Conservation (phyloP, 2,888 invertebrate species). For the Xylophagus ater region DNA sequence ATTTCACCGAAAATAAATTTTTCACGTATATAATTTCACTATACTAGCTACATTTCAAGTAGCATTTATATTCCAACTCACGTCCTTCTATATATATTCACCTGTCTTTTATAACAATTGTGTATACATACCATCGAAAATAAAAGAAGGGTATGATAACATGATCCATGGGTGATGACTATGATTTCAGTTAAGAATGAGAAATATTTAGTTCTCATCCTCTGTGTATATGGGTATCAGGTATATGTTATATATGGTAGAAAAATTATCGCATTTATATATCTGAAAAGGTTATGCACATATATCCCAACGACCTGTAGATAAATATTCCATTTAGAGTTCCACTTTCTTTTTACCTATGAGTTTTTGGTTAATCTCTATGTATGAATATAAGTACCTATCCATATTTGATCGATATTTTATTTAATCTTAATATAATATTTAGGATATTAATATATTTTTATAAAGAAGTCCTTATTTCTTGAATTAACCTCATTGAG, state of each 20-base stretch:
- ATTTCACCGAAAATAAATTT: constrained; percentile 9
- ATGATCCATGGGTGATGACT: constrained; percentile 4
- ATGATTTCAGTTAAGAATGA: too few species aligned
- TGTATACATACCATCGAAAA: too few species aligned
- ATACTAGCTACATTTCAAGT: not conserved
- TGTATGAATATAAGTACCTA: too few species aligned
- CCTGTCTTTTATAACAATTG: too few species aligned
- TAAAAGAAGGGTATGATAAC: constrained; percentile 1
- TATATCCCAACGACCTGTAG: not conserved
- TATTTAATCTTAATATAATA: too few species aligned
- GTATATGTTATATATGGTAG: not conserved
- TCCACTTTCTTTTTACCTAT: constrained; percentile 2
- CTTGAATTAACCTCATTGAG: too few species aligned
- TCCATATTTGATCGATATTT: too few species aligned
- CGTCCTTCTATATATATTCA: constrained; percentile 8
- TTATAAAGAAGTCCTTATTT: too few species aligned
- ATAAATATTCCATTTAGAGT: constrained; percentile 4
- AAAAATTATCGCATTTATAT: constrained; percentile 10
- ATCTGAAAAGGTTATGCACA: constrained; percentile 8
- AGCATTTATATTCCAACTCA: constrained; percentile 9
- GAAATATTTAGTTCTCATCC: too few species aligned
- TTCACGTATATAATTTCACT: constrained; percentile 7
- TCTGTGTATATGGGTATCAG: too few species aligned
- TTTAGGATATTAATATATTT: too few species aligned
- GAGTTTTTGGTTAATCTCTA: too few species aligned